phyloP scores from a whole-genome alignment of 92 coral and sea anemone genomes.

The Montipora capitata region DNA sequence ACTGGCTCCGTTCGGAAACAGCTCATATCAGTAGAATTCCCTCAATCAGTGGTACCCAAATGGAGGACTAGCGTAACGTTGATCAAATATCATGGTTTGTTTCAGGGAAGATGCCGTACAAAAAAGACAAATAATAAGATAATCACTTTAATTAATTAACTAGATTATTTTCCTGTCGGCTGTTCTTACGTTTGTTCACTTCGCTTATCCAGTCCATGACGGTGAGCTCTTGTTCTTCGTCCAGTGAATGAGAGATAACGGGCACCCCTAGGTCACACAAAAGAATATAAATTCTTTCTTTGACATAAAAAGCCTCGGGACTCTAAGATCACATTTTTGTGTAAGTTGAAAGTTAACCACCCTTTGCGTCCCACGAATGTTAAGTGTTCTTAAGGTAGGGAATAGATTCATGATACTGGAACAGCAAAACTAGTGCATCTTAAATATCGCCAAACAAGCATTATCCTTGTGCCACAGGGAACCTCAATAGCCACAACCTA shows the following conservation, averaged over 20 bases:
- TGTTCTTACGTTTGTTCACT: slow-evolving; percentile 78
- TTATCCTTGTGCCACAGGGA: background rate
- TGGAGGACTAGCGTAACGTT: too few relatives aligned
- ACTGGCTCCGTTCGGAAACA: too few relatives aligned
- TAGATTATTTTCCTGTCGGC: background rate
- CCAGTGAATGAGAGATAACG: background rate
- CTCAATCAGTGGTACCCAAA: too few relatives aligned
- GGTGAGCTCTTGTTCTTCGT: slow-evolving; percentile 33
- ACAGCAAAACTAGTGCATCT: too few relatives aligned
- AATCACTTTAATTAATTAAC: background rate
- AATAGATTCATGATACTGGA: too few relatives aligned
- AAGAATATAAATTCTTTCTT: background rate
- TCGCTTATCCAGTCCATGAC: slow-evolving; percentile 79
- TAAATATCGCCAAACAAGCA: too few relatives aligned
- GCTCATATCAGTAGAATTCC: too few relatives aligned
- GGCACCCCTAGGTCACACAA: slow-evolving; percentile 6
- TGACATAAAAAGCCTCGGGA: too few relatives aligned
- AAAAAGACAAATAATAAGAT: background rate
- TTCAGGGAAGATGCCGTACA: background rate
- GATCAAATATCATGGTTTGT: background rate
- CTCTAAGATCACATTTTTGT: too few relatives aligned
- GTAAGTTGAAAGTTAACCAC: too few relatives aligned
- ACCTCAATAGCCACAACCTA: background rate
- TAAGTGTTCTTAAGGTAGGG: too few relatives aligned
- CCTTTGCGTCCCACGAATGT: too few relatives aligned